Base-by-base conservation (phyloP, 1,140 invertebrate genomes). In the Ceratosolen solmsi region DNA sequence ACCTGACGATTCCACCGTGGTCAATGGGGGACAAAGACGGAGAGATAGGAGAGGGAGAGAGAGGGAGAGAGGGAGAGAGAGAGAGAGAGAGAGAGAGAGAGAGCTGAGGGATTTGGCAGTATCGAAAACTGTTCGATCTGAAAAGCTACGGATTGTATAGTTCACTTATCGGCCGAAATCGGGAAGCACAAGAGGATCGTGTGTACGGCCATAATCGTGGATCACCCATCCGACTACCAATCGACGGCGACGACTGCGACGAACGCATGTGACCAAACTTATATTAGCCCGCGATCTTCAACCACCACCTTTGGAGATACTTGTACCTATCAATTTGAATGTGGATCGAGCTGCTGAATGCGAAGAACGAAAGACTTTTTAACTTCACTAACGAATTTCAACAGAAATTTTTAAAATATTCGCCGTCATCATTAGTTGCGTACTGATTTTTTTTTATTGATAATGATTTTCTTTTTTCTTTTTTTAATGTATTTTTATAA, bases 171-270 rank as follows among this genome's bases (percentile, higher is more conserved):
- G 82, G 82, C 79, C 79, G 83, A 56, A 83, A 89, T 89, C 86
- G 83, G 80, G 82, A 84, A 25, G 68, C 86, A 87, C 87, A 87
- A 88, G 86, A 86, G 60, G 38, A 36, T 72, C 77, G 83, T 84
- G 84, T 75, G 76, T 77, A 60, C 68, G 76, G 84, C 85, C 84
- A 88, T 89, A 89, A 89, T 88, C 87, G 86, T 89, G 86, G 86
- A 89, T 89, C 87, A 89, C 87, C 85, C 41, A 86, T 87, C 84
- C 87, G 87, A 84, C 87, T 86, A 86, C 84, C 85, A 83, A n/a
- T 82, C 41, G 41, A 82, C 84, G 84, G 82, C 84, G 82, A 84
- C 85, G 85, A 86, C 80, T 79, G 54, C 84, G 73, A 74, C 75
- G 74, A 80, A 83, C 80, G n/a, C n/a, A n/a, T 85, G 82, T 83